Percentiles rank a stretch among this genome's conserved stretches.
phyloP scores from a whole-genome alignment of 2,888 invertebrate genomes.

The Creontiades dilutus region DNA sequence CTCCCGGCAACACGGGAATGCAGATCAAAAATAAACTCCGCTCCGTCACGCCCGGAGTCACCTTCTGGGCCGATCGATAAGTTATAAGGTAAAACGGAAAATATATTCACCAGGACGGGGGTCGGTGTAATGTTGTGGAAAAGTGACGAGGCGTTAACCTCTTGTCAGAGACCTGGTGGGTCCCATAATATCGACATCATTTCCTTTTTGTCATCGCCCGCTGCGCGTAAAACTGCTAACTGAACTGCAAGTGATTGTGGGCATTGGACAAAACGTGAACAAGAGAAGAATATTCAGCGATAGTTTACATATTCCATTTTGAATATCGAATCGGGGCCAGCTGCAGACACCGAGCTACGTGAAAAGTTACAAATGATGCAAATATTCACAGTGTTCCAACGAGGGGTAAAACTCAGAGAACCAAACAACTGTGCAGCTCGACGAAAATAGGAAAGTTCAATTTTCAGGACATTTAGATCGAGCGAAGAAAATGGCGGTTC shows the following conservation, averaged over 20 bases:
- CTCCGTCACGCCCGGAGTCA: conserved; percentile 4
- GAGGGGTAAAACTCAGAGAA: too few species aligned
- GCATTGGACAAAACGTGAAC: neutral
- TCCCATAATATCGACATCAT: neutral
- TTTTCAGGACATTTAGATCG: too few species aligned
- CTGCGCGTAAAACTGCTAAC: neutral
- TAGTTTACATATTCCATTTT: too few species aligned
- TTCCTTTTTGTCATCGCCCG: conserved; percentile 24
- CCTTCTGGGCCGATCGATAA: conserved; percentile 5
- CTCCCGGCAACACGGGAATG: neutral
- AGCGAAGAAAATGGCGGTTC: too few species aligned
- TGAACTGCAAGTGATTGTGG: neutral
- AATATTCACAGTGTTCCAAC: too few species aligned
- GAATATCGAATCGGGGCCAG: too few species aligned
- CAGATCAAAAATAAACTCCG: neutral
- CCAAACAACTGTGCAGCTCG: too few species aligned
- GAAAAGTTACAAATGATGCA: too few species aligned
- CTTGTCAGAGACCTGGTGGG: neutral
- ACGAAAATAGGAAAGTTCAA: too few species aligned
- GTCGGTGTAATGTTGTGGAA: conserved; percentile 25
- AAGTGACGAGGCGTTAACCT: conserved; percentile 36
- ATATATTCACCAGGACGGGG: neutral
- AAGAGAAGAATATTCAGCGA: neutral
- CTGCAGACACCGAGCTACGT: too few species aligned
- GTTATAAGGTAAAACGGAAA: conserved; percentile 23